Percentiles rank a stretch among this genome's conserved stretches.
phyloP scores from a whole-genome alignment of 2,888 invertebrate genomes.

The Chaetogeoica ovagalla region DNA sequence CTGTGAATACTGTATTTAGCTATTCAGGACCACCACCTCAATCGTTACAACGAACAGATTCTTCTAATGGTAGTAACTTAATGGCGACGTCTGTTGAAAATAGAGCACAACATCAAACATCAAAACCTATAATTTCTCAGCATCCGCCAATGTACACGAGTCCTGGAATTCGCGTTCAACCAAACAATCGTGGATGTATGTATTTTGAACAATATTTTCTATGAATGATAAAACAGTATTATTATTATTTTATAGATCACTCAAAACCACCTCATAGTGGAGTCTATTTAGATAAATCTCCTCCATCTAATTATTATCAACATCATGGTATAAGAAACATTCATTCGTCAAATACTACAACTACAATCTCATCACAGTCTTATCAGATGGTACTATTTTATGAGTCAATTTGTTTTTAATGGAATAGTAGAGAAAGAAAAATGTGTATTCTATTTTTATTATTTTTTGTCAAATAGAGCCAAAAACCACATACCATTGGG shows the following conservation, averaged over 20 bases:
- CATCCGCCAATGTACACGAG: constrained; percentile 46
- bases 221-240: neutral
- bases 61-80: constrained; percentile 14
- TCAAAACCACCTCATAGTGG: constrained; percentile 13
- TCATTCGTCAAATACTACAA: constrained; percentile 20
- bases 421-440: no score
- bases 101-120: neutral
- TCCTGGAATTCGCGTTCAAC: constrained; percentile 37
- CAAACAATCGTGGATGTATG: constrained; percentile 41
- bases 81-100: constrained; percentile 3
- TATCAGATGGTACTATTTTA: constrained; percentile 33
- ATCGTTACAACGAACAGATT: constrained; percentile 15
- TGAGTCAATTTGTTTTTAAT: neutral
- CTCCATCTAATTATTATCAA: constrained; percentile 32
- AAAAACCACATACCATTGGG: constrained; percentile 26
- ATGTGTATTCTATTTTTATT: neutral
- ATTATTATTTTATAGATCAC: constrained; percentile 15
- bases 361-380: neutral
- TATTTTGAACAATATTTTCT: neutral
- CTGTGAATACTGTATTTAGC: constrained; percentile 40
- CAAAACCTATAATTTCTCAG: constrained; percentile 17
- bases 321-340: constrained; percentile 30
- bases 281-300: constrained; percentile 22
- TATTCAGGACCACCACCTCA: constrained; percentile 34
- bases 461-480: neutral